Percentiles rank a stretch among this genome's conserved stretches.
These are phyloP conservation scores for Polyommatus icarus DNA, from an alignment of 2,888 invertebrate genomes.

Conservation along the genomic window DNA sequence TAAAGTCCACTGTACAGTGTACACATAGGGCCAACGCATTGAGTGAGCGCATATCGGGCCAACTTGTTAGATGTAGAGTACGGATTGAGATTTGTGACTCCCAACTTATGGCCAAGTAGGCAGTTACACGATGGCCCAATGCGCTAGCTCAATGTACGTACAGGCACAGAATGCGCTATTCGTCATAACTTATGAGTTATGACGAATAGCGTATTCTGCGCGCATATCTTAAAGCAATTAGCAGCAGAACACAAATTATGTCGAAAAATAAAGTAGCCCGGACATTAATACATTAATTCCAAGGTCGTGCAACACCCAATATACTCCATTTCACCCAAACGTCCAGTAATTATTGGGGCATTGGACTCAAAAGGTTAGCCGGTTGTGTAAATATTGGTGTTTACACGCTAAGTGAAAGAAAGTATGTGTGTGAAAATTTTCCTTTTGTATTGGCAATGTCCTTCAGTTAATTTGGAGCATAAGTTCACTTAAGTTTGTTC, in stretches of 20 bases:
- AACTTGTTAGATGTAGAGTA: no score
- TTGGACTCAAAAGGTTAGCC: conserved; percentile 32
- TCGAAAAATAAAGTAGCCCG: conserved; percentile 4
- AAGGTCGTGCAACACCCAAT: conserved; percentile 19
- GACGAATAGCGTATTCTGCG: no score
- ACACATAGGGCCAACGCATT: no score
- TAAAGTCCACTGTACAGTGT: not conserved
- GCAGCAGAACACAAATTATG: not conserved
- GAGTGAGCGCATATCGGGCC: no score
- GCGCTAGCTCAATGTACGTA: no score
- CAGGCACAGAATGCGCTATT: no score
- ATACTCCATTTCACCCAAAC: conserved; percentile 9
- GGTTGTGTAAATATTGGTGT: conserved; percentile 23
- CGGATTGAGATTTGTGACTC: no score
- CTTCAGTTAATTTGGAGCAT: not conserved
- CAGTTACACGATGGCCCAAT: no score
- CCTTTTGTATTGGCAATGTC: not conserved
- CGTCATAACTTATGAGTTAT: no score
- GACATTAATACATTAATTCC: not conserved
- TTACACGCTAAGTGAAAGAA: not conserved
- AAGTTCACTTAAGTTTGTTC: not conserved
- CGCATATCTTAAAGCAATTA: not conserved
- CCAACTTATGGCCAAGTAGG: no score
- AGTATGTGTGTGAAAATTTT: not conserved
- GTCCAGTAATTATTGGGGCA: conserved; percentile 27